Percentiles rank a stretch among this genome's conserved stretches.
Evolutionary conservation across 2,797 vertebrate genomes (phyloP).

Genomic region (Heteromormyrus szaboi): DNA sequence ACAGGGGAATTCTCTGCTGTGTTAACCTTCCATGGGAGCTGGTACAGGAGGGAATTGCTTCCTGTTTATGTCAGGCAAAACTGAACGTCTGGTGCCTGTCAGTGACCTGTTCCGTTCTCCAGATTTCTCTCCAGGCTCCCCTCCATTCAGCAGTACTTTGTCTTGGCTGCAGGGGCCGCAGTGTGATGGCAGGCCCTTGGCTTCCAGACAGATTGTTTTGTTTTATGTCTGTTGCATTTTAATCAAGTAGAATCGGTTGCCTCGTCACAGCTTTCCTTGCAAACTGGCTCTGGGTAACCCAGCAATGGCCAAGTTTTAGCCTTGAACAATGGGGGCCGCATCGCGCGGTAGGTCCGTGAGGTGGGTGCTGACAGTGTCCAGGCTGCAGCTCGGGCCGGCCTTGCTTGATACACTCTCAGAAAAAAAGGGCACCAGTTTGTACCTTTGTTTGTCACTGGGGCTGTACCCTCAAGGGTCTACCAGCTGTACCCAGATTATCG

Average conservation of each 20-base stretch:
- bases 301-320: not conserved
- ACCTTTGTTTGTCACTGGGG: not conserved
- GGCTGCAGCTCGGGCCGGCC: not conserved
- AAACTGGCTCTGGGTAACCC: not conserved
- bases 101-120: not conserved
- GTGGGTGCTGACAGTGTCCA: not conserved
- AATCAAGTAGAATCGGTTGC: not conserved
- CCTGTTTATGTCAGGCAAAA: not conserved
- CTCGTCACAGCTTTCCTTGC: not conserved
- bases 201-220: slow-evolving; percentile 2
- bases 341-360: not conserved
- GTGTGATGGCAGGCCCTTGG: not conserved
- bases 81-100: not conserved
- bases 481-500: not conserved
- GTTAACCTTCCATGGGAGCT: not conserved
- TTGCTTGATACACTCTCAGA: not conserved
- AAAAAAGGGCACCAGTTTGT: not conserved
- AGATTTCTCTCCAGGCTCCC: not conserved
- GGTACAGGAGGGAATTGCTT: not conserved
- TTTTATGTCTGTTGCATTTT: not conserved
- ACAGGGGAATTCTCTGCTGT: not conserved
- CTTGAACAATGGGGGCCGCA: not conserved
- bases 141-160: not conserved
- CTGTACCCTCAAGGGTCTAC: not conserved
- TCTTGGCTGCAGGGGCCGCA: not conserved